phyloP scores from a whole-genome alignment of 2,888 invertebrate species.

The Hirudinaria manillensis region DNA sequence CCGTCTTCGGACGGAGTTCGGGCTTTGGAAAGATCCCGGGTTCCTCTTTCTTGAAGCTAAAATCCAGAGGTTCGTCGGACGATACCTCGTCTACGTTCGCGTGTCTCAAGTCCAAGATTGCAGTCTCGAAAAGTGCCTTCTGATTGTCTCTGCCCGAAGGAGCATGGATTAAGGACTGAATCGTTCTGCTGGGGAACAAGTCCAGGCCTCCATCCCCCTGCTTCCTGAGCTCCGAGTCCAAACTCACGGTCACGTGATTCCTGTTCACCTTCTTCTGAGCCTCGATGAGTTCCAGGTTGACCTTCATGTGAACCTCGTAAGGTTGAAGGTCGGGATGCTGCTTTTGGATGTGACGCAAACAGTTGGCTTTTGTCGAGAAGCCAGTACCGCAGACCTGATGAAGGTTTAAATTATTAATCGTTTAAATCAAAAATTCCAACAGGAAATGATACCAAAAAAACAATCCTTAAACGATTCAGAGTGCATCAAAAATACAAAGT shows the following conservation, averaged over 20 bases:
- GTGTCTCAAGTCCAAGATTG: slow-evolving; percentile 14
- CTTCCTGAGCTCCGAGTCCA: neutral
- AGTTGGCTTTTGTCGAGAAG: slow-evolving; percentile 54
- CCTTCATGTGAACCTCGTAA: slow-evolving; percentile 45
- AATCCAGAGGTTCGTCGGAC: slow-evolving; percentile 46
- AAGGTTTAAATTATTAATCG: neutral
- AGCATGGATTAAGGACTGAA: neutral
- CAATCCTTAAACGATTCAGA: neutral
- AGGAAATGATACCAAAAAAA: neutral
- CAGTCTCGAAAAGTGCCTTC: neutral
- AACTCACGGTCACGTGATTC: neutral
- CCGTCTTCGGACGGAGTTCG: slow-evolving; percentile 23
- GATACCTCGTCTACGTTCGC: neutral
- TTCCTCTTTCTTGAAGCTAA: slow-evolving; percentile 43
- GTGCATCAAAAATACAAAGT: neutral
- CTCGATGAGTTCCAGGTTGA: slow-evolving; percentile 39
- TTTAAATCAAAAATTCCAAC: neutral
- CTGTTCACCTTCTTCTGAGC: slow-evolving; percentile 24
- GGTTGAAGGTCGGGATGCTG: slow-evolving; percentile 46
- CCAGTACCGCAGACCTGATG: slow-evolving; percentile 48
- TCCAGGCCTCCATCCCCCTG: neutral
- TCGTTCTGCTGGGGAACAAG: too few relatives aligned
- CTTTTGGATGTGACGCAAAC: slow-evolving; percentile 53
- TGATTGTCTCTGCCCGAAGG: neutral
- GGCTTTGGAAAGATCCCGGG: neutral